Evolutionary conservation across 2,888 invertebrate species (phyloP).

Genomic region (Phania funesta): DNA sequence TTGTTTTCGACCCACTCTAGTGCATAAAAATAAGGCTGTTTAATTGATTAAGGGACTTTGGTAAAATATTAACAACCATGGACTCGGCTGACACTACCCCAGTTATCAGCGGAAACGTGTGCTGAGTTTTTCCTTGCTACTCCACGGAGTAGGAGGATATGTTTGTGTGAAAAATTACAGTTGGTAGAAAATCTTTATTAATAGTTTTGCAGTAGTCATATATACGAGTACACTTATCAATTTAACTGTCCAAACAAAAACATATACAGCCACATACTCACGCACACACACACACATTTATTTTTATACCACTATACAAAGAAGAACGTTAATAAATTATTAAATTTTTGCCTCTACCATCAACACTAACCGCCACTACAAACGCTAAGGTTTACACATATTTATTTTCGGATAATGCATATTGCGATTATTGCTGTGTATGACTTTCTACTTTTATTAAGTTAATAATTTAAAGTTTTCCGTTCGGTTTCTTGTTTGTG

Average conservation of each 20-base stretch:
- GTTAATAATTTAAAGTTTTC: conserved; percentile 16
- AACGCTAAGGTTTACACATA: not conserved
- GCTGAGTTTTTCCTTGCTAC: not conserved
- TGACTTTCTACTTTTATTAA: conserved; percentile 16
- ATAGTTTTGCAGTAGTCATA: conserved; percentile 49
- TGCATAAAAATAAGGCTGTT: too few relatives aligned
- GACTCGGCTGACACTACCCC: too few relatives aligned
- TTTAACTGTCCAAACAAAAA: not conserved
- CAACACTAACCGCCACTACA: not conserved
- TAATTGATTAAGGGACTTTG: too few relatives aligned
- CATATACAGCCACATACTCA: not conserved
- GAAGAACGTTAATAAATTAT: conserved; percentile 33
- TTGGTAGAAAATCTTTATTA: conserved; percentile 22
- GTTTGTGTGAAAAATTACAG: not conserved
- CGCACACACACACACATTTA: not conserved
- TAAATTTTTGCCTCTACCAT: not conserved
- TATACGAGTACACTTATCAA: conserved; percentile 11
- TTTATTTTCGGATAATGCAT: conserved; percentile 34
- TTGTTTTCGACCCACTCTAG: too few relatives aligned
- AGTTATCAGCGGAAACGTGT: too few relatives aligned
- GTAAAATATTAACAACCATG: too few relatives aligned
- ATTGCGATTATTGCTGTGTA: conserved; percentile 15
- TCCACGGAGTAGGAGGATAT: not conserved
- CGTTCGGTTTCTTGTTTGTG: not conserved
- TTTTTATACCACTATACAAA: not conserved